Evolutionary conservation across 2,888 invertebrate genomes (phyloP).

Genomic region (Epinotia demarniana): DNA sequence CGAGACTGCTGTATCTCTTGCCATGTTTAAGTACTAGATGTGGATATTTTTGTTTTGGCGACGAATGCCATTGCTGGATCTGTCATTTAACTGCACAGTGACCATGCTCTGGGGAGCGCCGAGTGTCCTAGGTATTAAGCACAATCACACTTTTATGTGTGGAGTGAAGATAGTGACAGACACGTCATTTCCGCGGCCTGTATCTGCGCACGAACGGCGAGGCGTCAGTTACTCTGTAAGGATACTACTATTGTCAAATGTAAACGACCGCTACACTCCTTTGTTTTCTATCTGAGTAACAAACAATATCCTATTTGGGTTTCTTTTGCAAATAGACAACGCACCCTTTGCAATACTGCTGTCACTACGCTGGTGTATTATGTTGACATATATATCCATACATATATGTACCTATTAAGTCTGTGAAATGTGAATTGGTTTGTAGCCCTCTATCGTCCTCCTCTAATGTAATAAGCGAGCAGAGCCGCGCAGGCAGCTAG

Average conservation of each 20-base stretch:
- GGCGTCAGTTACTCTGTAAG: constrained; percentile 60
- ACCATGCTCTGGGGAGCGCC: neutral
- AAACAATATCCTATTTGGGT: constrained; percentile 9
- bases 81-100: neutral
- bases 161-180: constrained; percentile 63
- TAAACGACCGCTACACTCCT: constrained; percentile 60
- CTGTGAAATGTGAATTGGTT: no score
- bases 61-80: neutral
- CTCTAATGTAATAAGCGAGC: no score
- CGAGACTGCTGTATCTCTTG: no score
- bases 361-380: neutral
- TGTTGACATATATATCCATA: neutral
- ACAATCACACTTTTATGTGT: constrained; percentile 47
- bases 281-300: constrained; percentile 52
- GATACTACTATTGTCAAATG: constrained; percentile 67
- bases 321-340: neutral
- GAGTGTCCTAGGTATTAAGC: constrained; percentile 42
- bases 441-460: no score
- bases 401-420: no score
- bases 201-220: constrained; percentile 55
- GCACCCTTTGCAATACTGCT: neutral
- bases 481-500: no score
- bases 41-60: neutral
- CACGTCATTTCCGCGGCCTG: constrained; percentile 70
- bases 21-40: neutral